phyloP scores from a whole-genome alignment of 1,140 invertebrate genomes.

The Zaprionus lachaisei region DNA sequence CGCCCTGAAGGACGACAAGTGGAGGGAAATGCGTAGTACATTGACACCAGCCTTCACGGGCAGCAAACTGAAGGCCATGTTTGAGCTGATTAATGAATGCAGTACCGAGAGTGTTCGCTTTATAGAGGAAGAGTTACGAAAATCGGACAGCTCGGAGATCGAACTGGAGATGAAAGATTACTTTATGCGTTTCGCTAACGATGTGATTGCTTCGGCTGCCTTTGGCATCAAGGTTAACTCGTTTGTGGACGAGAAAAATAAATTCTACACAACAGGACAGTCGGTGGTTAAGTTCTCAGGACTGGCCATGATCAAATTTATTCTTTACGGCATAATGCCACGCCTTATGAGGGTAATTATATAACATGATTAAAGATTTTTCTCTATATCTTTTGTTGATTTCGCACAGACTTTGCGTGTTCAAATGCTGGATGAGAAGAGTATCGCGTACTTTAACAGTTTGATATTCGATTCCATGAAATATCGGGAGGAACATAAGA shows the following conservation, averaged over 20 bases:
- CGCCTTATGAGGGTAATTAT: constrained; percentile 62
- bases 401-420: constrained; percentile 53
- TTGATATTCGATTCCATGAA: constrained; percentile 79
- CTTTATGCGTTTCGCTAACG: constrained; percentile 85
- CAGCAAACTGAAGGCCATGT: constrained; percentile 85
- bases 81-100: constrained; percentile 69
- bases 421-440: constrained; percentile 42
- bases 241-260: constrained; percentile 84
- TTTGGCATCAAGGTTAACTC: constrained; percentile 86
- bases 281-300: constrained; percentile 63
- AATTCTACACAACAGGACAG: constrained; percentile 84
- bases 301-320: constrained; percentile 50
- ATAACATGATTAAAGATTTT: neutral
- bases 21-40: constrained; percentile 85
- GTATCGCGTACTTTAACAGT: constrained; percentile 70
- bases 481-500: constrained; percentile 73
- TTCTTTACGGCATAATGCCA: constrained; percentile 56
- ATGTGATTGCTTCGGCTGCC: constrained; percentile 85
- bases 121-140: constrained; percentile 30
- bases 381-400: neutral
- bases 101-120: constrained; percentile 49
- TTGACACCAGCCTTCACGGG: constrained; percentile 85
- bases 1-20: constrained; percentile 77
- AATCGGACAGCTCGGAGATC: constrained; percentile 11
- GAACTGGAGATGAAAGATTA: constrained; percentile 85